Base-by-base conservation (phyloP, 1,140 invertebrate species). In the Bombus affinis region DNA sequence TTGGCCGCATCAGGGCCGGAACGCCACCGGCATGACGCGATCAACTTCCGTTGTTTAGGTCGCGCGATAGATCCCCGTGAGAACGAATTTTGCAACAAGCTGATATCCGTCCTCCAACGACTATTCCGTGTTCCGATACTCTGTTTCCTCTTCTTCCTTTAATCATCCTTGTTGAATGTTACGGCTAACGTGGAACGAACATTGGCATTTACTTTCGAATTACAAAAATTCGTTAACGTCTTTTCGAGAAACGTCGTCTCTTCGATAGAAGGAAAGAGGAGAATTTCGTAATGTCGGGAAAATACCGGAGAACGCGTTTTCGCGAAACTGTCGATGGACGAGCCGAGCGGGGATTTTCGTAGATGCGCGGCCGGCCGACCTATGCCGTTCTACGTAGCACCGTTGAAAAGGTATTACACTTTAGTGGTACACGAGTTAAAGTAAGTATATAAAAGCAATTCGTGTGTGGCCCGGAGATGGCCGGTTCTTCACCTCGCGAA, bases 381-480 rank as follows among this genome's bases (percentile, higher is more conserved):
- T 35, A 53, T n/a, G 59, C 59, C 59, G 15, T 37, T 65, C 25
- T 39, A 62, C 28, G 87, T 62, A 73, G 77, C 68, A 32, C 66
- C 66, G 18, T 77, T 59, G 53, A 89, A 37, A 86, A 89, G 88
- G 88, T 90, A 90, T 88, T 90, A 90, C 86, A 90, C 89, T 89
- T 93, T 90, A 89, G 89, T 90, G 93, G 93, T 92, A 91, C 86
- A 90, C 91, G 91, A 91, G 88, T 91, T 89, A 90, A 90, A 89
- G 91, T 92, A 91, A 92, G 93, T 94, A 92, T 95, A 95, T 95
- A 95, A 95, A 95, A 94, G 94, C 94, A 93, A 95, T 95, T 94
- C 94, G 95, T 95, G 95, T 95, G 95, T 95, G 95, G 95, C 94
- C 95, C 92, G 93, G 94, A 95, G 94, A 95, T 95, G 94, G 94